Percentiles rank a stretch among this genome's conserved stretches.
These are phyloP conservation scores for Graphium colonna DNA, from an alignment of 2,888 invertebrate species.

Conservation along the genomic window DNA sequence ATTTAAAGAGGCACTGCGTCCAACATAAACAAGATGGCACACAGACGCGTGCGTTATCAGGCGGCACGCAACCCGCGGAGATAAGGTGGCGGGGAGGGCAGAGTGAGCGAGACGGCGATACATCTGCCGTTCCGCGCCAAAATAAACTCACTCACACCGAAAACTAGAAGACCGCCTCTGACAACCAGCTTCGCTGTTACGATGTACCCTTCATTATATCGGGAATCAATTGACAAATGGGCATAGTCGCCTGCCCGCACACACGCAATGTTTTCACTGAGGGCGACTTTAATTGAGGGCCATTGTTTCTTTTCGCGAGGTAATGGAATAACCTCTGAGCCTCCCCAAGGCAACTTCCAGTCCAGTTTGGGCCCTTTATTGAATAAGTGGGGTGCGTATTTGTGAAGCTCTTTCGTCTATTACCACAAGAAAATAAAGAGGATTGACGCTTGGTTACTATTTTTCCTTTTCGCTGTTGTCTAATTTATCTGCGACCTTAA, in stretches of 20 bases:
- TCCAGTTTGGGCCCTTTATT: conserved; percentile 24
- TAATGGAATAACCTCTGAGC: conserved; percentile 21
- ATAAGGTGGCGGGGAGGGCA: conserved; percentile 35
- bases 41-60: conserved; percentile 60
- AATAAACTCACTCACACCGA: conserved; percentile 42
- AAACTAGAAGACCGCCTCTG: conserved; percentile 66
- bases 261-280: conserved; percentile 34
- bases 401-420: conserved; percentile 13
- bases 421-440: conserved; percentile 4
- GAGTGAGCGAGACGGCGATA: conserved; percentile 53
- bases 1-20: conserved; percentile 72
- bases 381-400: conserved; percentile 22
- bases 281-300: conserved; percentile 33
- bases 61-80: conserved; percentile 60
- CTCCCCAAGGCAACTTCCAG: conserved; percentile 9
- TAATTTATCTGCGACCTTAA: not conserved
- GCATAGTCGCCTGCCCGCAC: conserved; percentile 41
- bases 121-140: conserved; percentile 46
- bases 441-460: conserved; percentile 5
- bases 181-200: conserved; percentile 69
- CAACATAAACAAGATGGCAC: conserved; percentile 74
- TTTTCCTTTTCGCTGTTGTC: not conserved
- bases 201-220: conserved; percentile 76
- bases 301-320: conserved; percentile 51
- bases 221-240: conserved; percentile 78